A percentile compares a stretch with the other conserved stretches of the same genome.
phyloP scores from a whole-genome alignment of 2,113 vertebrate genomes.

The Steatornis caripensis region DNA sequence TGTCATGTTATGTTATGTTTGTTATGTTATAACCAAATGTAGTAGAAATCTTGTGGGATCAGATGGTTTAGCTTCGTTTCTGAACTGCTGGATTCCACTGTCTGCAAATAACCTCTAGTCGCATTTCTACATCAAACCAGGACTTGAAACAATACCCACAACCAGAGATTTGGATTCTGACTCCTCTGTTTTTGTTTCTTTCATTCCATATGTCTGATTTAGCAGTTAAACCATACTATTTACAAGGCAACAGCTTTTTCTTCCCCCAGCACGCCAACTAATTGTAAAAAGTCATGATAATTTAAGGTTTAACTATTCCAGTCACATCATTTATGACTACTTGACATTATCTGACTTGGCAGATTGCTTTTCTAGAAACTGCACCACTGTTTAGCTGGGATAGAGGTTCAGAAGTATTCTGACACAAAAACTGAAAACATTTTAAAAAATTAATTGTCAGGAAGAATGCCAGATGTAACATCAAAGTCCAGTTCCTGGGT shows the following conservation, averaged over 20 bases:
- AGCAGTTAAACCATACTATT: background rate
- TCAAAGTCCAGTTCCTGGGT: background rate
- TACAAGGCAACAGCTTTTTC: background rate
- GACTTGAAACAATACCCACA: background rate
- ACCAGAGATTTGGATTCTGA: background rate
- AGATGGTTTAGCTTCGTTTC: background rate
- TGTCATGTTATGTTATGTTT: too few species aligned
- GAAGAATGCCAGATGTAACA: background rate
- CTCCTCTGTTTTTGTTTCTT: background rate
- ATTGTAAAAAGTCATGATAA: background rate
- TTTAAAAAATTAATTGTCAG: background rate
- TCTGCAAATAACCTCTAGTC: background rate
- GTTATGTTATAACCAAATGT: background rate
- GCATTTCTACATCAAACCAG: background rate
- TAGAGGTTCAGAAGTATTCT: background rate
- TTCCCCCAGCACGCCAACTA: background rate
- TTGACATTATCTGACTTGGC: background rate
- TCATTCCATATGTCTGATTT: background rate
- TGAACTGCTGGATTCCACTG: background rate
- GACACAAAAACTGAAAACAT: background rate
- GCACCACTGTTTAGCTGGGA: background rate
- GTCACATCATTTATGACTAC: background rate
- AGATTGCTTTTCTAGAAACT: background rate
- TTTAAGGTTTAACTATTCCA: background rate
- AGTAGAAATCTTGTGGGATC: background rate